These are phyloP conservation scores for Leptopilina clavipes DNA, from an alignment of 1,140 invertebrate species.

Conservation along the genomic window DNA sequence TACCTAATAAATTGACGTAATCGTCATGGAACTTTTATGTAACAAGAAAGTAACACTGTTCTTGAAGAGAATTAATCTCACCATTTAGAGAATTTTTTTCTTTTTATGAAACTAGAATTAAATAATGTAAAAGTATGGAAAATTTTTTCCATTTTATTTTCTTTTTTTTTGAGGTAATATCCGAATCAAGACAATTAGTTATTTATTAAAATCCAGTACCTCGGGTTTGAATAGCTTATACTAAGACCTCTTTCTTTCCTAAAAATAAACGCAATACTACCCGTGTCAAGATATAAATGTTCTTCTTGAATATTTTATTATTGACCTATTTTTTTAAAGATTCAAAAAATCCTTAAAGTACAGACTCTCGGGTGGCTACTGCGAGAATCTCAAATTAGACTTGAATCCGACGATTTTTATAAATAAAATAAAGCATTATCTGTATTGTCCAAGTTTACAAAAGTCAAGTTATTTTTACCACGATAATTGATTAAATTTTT, in stretches of 20 bases:
- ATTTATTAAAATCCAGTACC: constrained; percentile 15
- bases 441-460: not conserved
- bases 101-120: too few species aligned
- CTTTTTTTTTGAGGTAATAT: too few species aligned
- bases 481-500: too few species aligned
- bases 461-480: not conserved
- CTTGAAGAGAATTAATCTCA: too few species aligned
- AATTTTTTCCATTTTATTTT: not conserved
- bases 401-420: not conserved
- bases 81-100: too few species aligned
- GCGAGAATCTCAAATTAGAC: not conserved
- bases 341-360: not conserved
- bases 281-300: not conserved
- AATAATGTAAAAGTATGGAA: not conserved
- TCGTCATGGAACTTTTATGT: too few species aligned
- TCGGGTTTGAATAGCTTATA: not conserved
- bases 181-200: not conserved
- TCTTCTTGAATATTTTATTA: not conserved
- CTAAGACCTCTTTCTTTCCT: not conserved
- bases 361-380: not conserved
- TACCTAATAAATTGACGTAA: too few species aligned
- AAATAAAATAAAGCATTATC: not conserved
- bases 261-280: not conserved
- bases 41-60: too few species aligned
- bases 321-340: constrained; percentile 9